phyloP scores from a whole-genome alignment of 2,113 vertebrate species.

The Chaenogobius annularis region DNA sequence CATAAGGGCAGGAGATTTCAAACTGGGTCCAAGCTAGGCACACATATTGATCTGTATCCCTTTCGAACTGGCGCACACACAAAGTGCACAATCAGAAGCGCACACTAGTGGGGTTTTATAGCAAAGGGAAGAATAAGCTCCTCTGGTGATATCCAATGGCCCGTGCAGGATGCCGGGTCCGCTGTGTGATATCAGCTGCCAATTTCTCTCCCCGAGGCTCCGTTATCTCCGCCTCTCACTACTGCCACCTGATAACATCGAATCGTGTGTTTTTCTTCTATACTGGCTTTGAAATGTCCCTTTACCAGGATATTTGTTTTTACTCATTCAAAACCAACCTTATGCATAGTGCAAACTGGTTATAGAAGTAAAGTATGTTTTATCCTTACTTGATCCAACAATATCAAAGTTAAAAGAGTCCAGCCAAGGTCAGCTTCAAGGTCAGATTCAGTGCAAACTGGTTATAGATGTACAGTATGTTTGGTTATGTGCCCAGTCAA shows the following conservation, averaged over 20 bases:
- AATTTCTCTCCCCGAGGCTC: constrained; percentile 46
- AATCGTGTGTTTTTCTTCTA: constrained; percentile 42
- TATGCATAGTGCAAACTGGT: neutral
- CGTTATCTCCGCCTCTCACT: constrained; percentile 64
- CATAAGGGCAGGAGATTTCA: constrained; percentile 54
- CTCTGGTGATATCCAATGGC: constrained; percentile 15
- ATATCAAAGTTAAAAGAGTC: too few species aligned
- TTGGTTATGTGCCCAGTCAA: neutral
- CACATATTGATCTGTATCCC: constrained; percentile 11
- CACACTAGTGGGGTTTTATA: constrained; percentile 23
- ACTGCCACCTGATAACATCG: constrained; percentile 61
- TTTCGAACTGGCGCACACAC: neutral
- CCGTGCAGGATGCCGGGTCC: constrained; percentile 24
- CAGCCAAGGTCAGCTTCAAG: too few species aligned
- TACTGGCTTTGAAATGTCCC: constrained; percentile 37
- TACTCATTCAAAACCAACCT: neutral
- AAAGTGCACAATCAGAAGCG: neutral
- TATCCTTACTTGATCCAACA: too few species aligned
- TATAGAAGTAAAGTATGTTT: neutral
- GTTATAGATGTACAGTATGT: too few species aligned
- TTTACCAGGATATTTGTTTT: neutral
- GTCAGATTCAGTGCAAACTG: too few species aligned
- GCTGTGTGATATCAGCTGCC: constrained; percentile 41
- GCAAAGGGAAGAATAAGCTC: constrained; percentile 23
- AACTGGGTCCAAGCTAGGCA: constrained; percentile 9